Percentiles rank a stretch among this genome's conserved stretches.
phyloP scores from a whole-genome alignment of 2,797 vertebrate genomes.

The Macroramphosus scolopax region DNA sequence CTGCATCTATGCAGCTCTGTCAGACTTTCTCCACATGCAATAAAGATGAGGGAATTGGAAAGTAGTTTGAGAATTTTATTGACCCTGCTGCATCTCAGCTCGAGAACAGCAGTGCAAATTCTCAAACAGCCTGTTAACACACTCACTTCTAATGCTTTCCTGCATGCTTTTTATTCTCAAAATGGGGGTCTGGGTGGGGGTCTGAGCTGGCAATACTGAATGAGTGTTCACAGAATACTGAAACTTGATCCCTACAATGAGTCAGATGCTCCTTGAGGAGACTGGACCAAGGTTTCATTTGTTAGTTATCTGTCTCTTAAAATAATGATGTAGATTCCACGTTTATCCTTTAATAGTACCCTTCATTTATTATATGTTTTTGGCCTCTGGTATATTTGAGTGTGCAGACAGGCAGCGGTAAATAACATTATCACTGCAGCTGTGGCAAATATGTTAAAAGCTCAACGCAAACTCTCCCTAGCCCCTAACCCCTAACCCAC shows the following conservation, averaged over 20 bases:
- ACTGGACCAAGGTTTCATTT: no score
- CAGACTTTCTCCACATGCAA: constrained; percentile 1
- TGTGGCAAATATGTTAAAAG: no score
- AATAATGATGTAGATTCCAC: no score
- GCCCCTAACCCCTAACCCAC: no score
- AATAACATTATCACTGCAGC: no score
- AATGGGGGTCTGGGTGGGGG: background rate
- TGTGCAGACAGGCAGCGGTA: no score
- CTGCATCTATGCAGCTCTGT: constrained; percentile 33
- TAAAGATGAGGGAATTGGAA: constrained; percentile 7
- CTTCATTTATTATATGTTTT: no score
- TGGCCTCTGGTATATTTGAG: background rate
- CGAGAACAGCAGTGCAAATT: background rate
- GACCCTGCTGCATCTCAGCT: background rate
- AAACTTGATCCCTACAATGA: constrained; percentile 26
- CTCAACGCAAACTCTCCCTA: no score
- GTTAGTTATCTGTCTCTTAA: background rate
- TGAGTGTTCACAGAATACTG: constrained; percentile 20
- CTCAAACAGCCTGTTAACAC: constrained; percentile 8
- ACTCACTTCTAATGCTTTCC: background rate
- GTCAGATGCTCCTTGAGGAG: no score
- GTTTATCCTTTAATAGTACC: no score
- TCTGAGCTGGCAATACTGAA: constrained; percentile 1
- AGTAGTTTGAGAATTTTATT: constrained; percentile 3
- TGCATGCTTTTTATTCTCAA: background rate